These are phyloP conservation scores for Cheiracanthium punctorium DNA, from an alignment of 2,888 invertebrate genomes.

Conservation along the genomic window DNA sequence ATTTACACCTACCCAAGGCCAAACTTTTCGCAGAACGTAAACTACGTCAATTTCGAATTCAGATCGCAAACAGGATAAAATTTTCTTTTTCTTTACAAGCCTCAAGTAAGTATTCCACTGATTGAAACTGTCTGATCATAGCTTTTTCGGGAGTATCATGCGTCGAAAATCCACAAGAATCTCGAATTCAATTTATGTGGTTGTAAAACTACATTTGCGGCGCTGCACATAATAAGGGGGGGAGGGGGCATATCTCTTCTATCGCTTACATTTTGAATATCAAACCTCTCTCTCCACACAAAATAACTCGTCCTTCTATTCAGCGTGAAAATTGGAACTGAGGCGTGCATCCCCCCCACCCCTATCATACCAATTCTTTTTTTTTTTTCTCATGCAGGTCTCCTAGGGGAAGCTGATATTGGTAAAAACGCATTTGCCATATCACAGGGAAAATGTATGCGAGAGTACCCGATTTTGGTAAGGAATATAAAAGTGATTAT, in stretches of 20 bases:
- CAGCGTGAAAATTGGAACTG: not conserved
- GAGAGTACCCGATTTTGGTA: not conserved
- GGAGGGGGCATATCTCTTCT: no score
- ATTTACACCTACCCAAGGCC: no score
- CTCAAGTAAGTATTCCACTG: not conserved
- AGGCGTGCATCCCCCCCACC: not conserved
- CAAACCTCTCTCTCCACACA: not conserved
- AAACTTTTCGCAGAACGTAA: no score
- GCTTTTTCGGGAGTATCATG: not conserved
- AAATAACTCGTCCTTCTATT: not conserved
- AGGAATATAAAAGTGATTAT: not conserved
- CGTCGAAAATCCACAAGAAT: not conserved
- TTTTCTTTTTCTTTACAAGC: no score
- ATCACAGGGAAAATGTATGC: not conserved
- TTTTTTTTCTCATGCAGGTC: not conserved
- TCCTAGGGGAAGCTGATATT: not conserved
- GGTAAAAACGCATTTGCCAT: conserved; percentile 4
- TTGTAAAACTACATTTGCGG: conserved; percentile 6
- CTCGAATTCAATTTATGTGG: not conserved
- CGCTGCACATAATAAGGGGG: not conserved
- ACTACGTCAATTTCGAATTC: no score
- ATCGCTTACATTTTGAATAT: no score
- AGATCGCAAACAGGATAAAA: no score
- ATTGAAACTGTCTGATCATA: not conserved
- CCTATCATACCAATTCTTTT: not conserved